phyloP scores from a whole-genome alignment of 2,888 invertebrate genomes.

The Philereme transversata region DNA sequence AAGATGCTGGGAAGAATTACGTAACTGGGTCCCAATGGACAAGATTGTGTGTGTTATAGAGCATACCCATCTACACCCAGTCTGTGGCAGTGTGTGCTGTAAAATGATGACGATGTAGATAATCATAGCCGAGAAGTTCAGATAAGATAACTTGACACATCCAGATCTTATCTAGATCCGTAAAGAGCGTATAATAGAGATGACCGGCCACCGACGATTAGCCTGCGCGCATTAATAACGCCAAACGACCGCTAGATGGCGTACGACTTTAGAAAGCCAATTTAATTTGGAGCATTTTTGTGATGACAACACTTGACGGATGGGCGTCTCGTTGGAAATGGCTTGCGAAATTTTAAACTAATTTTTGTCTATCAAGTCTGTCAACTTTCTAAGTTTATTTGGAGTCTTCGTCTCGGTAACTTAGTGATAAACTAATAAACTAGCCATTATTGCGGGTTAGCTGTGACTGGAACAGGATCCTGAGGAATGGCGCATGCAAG shows the following conservation, averaged over 20 bases:
- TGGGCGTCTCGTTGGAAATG: slow-evolving; percentile 32
- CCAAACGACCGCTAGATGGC: slow-evolving; percentile 59
- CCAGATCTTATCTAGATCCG: slow-evolving; percentile 44
- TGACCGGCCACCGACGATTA: slow-evolving; percentile 73
- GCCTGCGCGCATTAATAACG: slow-evolving; percentile 76
- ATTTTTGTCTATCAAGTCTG: neutral
- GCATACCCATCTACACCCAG: too few relatives aligned
- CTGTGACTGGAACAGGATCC: too few relatives aligned
- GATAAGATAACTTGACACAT: slow-evolving; percentile 45
- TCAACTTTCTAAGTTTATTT: slow-evolving; percentile 11
- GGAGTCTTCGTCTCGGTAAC: too few relatives aligned
- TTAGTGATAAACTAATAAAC: too few relatives aligned
- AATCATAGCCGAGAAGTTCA: too few relatives aligned
- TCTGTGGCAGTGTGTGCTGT: too few relatives aligned
- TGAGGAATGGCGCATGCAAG: too few relatives aligned
- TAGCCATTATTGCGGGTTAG: too few relatives aligned
- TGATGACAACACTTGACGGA: slow-evolving; percentile 53
- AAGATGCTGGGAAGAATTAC: too few relatives aligned
- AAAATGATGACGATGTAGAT: too few relatives aligned
- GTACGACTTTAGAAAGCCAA: slow-evolving; percentile 60
- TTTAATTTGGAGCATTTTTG: slow-evolving; percentile 66
- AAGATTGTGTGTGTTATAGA: too few relatives aligned
- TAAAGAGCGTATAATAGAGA: slow-evolving; percentile 60
- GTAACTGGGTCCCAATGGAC: too few relatives aligned
- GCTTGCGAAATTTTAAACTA: slow-evolving; percentile 9